phyloP scores from a whole-genome alignment of 2,888 invertebrate genomes.

The Strigamia transsilvanica region DNA sequence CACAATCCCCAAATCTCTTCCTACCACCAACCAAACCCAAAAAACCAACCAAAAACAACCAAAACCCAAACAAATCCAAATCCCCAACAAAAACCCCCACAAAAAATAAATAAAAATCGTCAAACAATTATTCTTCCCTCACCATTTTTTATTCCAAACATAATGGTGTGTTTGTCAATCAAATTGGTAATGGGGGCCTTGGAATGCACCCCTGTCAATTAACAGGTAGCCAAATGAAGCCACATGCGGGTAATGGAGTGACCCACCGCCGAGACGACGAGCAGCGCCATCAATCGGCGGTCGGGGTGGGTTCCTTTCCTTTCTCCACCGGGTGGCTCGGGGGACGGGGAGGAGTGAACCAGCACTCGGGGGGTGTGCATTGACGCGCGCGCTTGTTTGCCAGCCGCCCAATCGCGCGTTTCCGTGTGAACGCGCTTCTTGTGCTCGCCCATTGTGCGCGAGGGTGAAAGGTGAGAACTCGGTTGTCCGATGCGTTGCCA shows the following conservation, averaged over 20 bases:
- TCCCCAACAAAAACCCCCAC: too few relatives aligned
- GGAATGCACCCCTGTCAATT: conserved; percentile 2
- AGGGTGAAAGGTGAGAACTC: conserved; percentile 2
- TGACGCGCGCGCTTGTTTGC: conserved; percentile 1
- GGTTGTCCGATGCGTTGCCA: background rate
- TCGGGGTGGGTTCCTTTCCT: background rate
- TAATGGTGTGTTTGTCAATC: background rate
- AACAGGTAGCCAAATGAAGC: conserved; percentile 8
- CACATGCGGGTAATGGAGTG: background rate
- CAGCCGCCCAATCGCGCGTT: conserved; percentile 8
- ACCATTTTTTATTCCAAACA: background rate
- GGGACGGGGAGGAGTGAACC: background rate
- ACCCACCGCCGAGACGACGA: conserved; percentile 1
- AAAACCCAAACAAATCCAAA: too few relatives aligned
- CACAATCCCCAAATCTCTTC: too few relatives aligned
- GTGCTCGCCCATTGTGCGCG: background rate
- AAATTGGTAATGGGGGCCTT: background rate
- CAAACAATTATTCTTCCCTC: too few relatives aligned
- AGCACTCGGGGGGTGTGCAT: background rate
- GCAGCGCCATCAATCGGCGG: background rate
- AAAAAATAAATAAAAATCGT: too few relatives aligned
- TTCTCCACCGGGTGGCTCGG: background rate
- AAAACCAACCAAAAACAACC: too few relatives aligned
- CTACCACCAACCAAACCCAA: too few relatives aligned
- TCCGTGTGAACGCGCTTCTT: conserved; percentile 8